Base-by-base conservation (phyloP, 1,140 invertebrate genomes). In the Hypothenemus hampei region DNA sequence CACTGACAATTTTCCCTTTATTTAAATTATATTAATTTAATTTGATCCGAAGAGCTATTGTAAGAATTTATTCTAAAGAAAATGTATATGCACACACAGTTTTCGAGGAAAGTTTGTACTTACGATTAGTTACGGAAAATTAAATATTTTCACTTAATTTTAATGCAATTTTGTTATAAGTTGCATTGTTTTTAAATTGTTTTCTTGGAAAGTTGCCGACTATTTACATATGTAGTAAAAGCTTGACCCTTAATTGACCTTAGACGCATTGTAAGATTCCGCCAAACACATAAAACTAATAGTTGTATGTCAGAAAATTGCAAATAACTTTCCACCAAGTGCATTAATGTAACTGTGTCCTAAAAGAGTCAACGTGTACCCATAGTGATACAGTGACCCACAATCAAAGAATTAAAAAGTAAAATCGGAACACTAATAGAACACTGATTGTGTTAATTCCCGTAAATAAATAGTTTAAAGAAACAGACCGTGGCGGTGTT, bases 381-480 rank as follows among this genome's bases (percentile, higher is more conserved):
- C n/a, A 26, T 51, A 31, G 39, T 20, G 47, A 46, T 51, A 45
- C 55, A 51, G 47, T 57, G 55, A 57, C 55, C 55, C 20, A 51
- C 55, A 57, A 57, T 18, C 26, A 37, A 23, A 16, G 20, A 44
- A 57, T 37, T 45, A 51, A 43, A 56, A 57, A 57, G 40, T 45
- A 50, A 50, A 50, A 57, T 57, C 39, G 21, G 21, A 50, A 57
- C 46, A 36, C 29, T 15, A 24, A 15, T 21, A 44, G 36, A 39
- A 37, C 41, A 43, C 13, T 43, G 24, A 22, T 18, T 19, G 11
- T 20, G 6, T 37, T 21, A 37, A 44, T 47, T 35, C 24, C 45
- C 37, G 49, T 57, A 44, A 26, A 50, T 41, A 56, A 35, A 44
- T 15, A 35, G 37, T 47, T 41, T 33, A 36, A 36, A 29, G 44